Percentiles rank a stretch among this genome's conserved stretches.
Evolutionary conservation across 2,113 vertebrate genomes (phyloP).

Genomic region (Rhodinocichla rosea): DNA sequence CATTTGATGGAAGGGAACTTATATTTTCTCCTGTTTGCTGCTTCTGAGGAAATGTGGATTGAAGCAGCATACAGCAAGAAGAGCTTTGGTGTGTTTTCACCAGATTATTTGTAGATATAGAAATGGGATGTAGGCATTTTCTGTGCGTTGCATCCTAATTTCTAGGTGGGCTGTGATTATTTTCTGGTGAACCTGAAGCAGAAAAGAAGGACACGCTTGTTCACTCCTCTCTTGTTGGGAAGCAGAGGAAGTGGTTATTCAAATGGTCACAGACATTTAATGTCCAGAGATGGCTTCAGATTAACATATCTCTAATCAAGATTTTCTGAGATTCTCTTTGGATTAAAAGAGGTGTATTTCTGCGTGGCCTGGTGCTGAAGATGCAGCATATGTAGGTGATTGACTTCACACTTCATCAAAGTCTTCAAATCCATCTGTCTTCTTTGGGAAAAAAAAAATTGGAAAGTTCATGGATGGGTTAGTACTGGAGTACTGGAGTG

Average conservation of each 20-base stretch:
- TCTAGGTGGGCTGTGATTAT: not conserved
- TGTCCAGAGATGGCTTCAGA: not conserved
- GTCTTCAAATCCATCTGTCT: not conserved
- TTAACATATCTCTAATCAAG: not conserved
- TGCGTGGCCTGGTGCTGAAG: fast-evolving
- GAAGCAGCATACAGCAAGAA: not conserved
- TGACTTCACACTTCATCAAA: not conserved
- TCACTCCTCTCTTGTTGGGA: not conserved
- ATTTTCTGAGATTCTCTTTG: not conserved
- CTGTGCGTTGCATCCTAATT: not conserved
- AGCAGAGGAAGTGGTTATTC: not conserved
- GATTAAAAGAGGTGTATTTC: not conserved
- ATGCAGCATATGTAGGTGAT: not conserved
- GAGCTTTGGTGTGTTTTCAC: not conserved
- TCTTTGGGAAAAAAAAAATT: not conserved
- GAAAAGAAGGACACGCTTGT: not conserved
- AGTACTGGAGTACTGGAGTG: not conserved
- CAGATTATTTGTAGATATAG: not conserved
- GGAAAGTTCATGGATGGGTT: not conserved
- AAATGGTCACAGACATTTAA: not conserved
- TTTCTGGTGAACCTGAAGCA: not conserved
- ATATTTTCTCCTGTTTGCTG: not conserved
- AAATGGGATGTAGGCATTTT: not conserved
- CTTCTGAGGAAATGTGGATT: not conserved
- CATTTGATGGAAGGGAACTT: not conserved